Percentiles rank a stretch among this genome's conserved stretches.
Evolutionary conservation across 1,140 invertebrate genomes (phyloP).

Genomic region (Popillia japonica): DNA sequence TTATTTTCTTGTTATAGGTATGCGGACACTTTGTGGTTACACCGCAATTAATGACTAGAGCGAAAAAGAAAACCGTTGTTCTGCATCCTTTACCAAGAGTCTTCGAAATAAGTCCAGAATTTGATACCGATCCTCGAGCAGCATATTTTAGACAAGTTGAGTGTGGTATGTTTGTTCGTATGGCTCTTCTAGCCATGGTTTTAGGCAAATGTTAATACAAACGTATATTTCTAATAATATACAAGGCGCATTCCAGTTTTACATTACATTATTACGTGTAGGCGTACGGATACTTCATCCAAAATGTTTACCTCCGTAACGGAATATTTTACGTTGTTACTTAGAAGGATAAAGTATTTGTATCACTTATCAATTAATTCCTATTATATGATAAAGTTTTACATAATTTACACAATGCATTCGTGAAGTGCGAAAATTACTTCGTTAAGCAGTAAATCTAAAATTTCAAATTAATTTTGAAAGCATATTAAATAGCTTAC

Average conservation of each 20-base stretch:
- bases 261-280: not conserved
- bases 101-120: constrained; percentile 92
- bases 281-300: not conserved
- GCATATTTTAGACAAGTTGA: constrained; percentile 99
- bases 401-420: too few species aligned
- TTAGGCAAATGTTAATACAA: constrained; percentile 68
- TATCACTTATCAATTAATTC: too few species aligned
- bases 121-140: constrained; percentile 95
- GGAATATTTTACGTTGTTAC: too few species aligned
- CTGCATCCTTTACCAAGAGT: constrained; percentile 97
- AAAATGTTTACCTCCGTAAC: too few species aligned
- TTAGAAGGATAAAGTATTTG: too few species aligned
- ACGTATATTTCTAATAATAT: not conserved
- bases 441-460: too few species aligned
- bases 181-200: constrained; percentile 95
- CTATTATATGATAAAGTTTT: too few species aligned
- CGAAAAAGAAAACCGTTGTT: constrained; percentile 93
- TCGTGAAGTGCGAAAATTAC: too few species aligned
- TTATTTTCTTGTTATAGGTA: constrained; percentile 64
- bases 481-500: too few species aligned
- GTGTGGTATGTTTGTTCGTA: constrained; percentile 97
- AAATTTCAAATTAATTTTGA: too few species aligned
- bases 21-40: constrained; percentile 91
- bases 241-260: not conserved
- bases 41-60: constrained; percentile 93